phyloP scores from a whole-genome alignment of 2,888 invertebrate species.

The Penaeus monodon region DNA sequence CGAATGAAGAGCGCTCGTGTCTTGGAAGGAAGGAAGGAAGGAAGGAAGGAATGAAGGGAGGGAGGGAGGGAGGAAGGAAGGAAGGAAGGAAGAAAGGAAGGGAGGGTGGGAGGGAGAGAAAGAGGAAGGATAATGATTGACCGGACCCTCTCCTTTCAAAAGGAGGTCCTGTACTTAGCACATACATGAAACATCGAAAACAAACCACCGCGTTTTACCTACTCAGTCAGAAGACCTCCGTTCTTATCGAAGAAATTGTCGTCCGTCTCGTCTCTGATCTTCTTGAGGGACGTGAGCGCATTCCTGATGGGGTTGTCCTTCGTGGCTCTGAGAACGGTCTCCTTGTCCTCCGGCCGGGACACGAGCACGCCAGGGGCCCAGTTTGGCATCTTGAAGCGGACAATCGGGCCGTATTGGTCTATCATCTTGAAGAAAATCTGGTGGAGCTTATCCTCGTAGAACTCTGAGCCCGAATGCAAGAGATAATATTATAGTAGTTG shows the following conservation, averaged over 20 bases:
- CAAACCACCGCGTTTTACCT: constrained; percentile 57
- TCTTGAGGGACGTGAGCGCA: constrained; percentile 70
- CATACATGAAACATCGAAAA: neutral
- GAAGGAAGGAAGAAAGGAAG: no score
- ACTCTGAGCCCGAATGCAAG: no score
- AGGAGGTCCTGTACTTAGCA: no score
- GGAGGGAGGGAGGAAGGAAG: neutral
- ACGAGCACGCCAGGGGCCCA: constrained; percentile 67
- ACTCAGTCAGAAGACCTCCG: constrained; percentile 72
- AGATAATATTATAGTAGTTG: no score
- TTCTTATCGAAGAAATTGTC: constrained; percentile 68
- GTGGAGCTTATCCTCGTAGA: no score
- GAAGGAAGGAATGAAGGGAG: neutral
- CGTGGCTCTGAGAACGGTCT: constrained; percentile 70
- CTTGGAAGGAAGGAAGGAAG: neutral
- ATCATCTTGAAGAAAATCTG: neutral
- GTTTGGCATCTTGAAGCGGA: constrained; percentile 23
- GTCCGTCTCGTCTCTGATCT: constrained; percentile 69
- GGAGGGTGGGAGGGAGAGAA: no score
- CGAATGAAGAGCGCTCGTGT: neutral
- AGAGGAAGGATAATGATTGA: no score
- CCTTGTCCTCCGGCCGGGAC: constrained; percentile 72
- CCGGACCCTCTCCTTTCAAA: no score
- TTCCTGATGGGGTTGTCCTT: constrained; percentile 70
- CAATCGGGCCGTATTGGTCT: constrained; percentile 29